Conservation (phyloP, 2,888 invertebrate genomes). For the Hemistola chrysoprasaria region DNA sequence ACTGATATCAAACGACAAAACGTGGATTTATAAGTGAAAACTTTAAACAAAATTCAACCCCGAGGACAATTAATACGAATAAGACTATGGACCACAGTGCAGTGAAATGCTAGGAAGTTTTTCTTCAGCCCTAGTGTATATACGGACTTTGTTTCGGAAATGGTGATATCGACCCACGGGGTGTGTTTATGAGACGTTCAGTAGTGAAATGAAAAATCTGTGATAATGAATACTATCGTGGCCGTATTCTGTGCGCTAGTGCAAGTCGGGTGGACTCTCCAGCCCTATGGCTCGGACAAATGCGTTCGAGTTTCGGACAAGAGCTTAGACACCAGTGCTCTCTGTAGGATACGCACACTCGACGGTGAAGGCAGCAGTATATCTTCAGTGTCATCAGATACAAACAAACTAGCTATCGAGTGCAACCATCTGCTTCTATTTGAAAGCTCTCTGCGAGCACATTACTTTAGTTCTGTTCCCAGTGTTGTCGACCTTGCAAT, state of each 20-base stretch:
- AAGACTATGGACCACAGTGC: slow-evolving; percentile 60
- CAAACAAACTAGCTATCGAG: slow-evolving; percentile 87
- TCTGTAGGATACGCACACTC: slow-evolving; percentile 87
- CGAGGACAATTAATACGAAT: slow-evolving; percentile 41
- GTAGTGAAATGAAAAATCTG: slow-evolving; percentile 79
- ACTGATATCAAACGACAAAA: slow-evolving; percentile 53
- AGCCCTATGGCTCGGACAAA: slow-evolving; percentile 78
- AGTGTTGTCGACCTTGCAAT: slow-evolving; percentile 89
- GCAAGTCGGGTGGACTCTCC: slow-evolving; percentile 78
- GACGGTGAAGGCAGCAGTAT: slow-evolving; percentile 86
- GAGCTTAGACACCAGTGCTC: slow-evolving; percentile 79
- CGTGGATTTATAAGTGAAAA: slow-evolving; percentile 52
- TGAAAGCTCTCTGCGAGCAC: slow-evolving; percentile 88
- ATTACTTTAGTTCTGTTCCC: slow-evolving; percentile 87
- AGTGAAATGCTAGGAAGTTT: slow-evolving; percentile 78
- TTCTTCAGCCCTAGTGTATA: slow-evolving; percentile 69
- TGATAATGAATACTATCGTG: slow-evolving; percentile 75
- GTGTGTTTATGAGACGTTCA: slow-evolving; percentile 80
- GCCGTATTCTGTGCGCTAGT: slow-evolving; percentile 78
- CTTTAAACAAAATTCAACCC: slow-evolving; percentile 32
- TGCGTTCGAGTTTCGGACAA: slow-evolving; percentile 69
- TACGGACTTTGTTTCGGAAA: slow-evolving; percentile 80
- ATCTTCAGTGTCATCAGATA: slow-evolving; percentile 84
- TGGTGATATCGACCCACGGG: slow-evolving; percentile 81
- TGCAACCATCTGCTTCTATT: slow-evolving; percentile 90